phyloP scores from a whole-genome alignment of 2,888 invertebrate genomes.

The Rapana venosa region DNA sequence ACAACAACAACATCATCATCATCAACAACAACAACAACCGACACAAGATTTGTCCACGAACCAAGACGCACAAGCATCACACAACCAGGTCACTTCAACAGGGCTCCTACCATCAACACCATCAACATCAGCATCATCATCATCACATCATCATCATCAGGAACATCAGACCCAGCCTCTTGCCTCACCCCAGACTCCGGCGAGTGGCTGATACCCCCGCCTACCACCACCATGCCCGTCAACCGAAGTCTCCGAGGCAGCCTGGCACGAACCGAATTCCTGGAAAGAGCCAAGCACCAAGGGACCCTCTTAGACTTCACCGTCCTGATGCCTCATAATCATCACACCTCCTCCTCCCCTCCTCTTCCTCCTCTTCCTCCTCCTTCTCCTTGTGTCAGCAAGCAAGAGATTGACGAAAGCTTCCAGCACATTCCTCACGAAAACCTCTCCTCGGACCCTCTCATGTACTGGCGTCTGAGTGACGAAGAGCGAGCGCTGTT shows the following conservation, averaged over 20 bases:
- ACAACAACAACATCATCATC: neutral
- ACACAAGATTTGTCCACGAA: neutral
- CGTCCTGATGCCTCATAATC: neutral
- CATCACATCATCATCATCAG: neutral
- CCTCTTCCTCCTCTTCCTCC: neutral
- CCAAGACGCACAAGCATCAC: no score
- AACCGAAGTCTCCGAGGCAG: neutral
- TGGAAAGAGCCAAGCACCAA: neutral
- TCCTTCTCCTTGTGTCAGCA: neutral
- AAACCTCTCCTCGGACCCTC: constrained; percentile 54
- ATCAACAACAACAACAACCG: neutral
- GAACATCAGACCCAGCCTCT: neutral
- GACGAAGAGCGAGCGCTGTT: constrained; percentile 56
- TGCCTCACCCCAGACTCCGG: neutral
- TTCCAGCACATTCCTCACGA: constrained; percentile 38
- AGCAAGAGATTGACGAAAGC: neutral
- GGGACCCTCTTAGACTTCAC: neutral
- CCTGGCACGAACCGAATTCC: neutral
- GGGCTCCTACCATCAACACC: neutral
- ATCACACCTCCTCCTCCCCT: neutral
- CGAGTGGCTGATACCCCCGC: neutral
- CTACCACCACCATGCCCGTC: neutral
- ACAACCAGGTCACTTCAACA: no score
- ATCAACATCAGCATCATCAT: neutral
- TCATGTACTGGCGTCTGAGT: constrained; percentile 55